phyloP scores from a whole-genome alignment of 2,113 vertebrate genomes.

The Rhabdornis inornatus region DNA sequence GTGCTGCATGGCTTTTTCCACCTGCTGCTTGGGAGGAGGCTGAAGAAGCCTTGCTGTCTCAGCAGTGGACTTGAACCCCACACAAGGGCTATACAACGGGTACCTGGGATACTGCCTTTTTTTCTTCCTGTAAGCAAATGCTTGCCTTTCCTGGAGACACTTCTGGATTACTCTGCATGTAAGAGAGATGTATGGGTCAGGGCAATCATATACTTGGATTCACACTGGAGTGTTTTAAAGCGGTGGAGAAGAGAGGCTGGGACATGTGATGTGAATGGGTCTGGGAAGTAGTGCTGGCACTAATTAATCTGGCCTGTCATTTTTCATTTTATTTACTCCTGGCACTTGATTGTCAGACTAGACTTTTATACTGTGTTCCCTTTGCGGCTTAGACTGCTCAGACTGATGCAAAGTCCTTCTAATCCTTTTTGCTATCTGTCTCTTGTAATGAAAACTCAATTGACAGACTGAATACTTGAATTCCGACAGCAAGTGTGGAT shows the following conservation, averaged over 20 bases:
- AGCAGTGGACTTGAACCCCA: neutral
- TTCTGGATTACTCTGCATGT: neutral
- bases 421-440: neutral
- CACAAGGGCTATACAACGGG: neutral
- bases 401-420: neutral
- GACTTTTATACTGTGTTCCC: neutral
- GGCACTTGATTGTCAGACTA: neutral
- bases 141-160: neutral
- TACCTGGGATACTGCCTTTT: neutral
- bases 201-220: neutral
- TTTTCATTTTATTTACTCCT: slow-evolving; percentile 13
- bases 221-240: neutral
- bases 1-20: neutral
- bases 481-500: neutral
- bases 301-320: neutral
- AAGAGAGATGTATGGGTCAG: neutral
- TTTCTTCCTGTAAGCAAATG: neutral
- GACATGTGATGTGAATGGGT: neutral
- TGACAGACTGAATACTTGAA: neutral
- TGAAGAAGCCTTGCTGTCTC: neutral
- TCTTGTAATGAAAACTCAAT: neutral
- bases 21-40: neutral
- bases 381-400: neutral
- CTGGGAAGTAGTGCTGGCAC: neutral
- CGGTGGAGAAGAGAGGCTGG: neutral